phyloP scores from a whole-genome alignment of 2,113 vertebrate species.

The Antechinus stuartii region DNA sequence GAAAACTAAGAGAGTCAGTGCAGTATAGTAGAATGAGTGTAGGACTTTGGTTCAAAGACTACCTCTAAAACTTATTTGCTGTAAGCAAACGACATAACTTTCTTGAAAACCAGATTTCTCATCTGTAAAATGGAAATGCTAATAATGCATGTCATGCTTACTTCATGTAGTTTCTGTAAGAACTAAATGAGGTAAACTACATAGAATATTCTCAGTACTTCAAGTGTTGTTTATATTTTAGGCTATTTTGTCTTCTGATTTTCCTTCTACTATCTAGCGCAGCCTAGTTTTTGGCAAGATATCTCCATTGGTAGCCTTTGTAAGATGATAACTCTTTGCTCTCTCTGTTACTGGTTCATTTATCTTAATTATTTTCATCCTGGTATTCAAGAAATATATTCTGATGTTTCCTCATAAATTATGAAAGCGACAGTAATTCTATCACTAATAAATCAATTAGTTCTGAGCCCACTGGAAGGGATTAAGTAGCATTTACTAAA shows the following conservation, averaged over 20 bases:
- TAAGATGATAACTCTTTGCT: neutral
- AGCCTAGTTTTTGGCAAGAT: neutral
- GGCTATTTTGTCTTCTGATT: neutral
- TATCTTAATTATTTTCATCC: neutral
- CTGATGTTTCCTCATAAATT: neutral
- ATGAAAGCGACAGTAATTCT: neutral
- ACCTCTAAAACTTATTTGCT: neutral
- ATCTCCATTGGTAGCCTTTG: neutral
- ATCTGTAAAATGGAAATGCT: neutral
- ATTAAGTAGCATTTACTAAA: neutral
- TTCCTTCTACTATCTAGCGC: neutral
- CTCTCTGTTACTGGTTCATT: neutral
- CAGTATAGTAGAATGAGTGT: no score
- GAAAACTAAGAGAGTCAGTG: neutral
- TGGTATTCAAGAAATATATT: neutral
- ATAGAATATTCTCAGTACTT: neutral
- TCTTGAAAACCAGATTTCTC: neutral
- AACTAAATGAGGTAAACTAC: neutral
- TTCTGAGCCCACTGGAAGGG: neutral
- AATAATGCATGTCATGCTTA: neutral
- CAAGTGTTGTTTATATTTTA: neutral
- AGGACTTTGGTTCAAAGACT: neutral
- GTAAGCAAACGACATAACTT: neutral
- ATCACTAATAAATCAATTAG: neutral
- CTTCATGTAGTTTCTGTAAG: neutral